Conservation (phyloP, 2,797 vertebrate genomes). For the Falco biarmicus region DNA sequence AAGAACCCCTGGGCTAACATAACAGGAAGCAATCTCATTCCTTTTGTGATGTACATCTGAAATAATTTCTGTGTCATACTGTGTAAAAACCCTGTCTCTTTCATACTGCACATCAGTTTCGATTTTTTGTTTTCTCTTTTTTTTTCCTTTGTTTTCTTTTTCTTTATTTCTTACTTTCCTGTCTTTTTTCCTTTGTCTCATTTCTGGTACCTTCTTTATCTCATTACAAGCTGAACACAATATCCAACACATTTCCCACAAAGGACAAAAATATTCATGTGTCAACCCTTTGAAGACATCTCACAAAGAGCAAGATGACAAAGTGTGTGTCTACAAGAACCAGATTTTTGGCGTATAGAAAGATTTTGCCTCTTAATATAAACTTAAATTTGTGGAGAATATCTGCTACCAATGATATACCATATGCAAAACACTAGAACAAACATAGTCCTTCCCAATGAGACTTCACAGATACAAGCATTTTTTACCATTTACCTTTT, state of each 20-base stretch:
- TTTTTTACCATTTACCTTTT: not conserved
- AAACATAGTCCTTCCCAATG: not conserved
- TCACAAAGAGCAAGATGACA: not conserved
- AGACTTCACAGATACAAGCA: not conserved
- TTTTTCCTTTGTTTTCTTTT: not conserved
- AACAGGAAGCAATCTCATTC: not conserved
- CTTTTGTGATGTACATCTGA: not conserved
- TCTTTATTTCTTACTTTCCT: not conserved
- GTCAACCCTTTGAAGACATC: not conserved
- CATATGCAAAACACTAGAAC: not conserved
- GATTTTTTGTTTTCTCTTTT: not conserved
- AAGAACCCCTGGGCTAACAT: too few species aligned
- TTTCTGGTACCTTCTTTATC: not conserved
- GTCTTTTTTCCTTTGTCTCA: not conserved
- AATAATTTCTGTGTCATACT: not conserved
- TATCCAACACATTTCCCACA: not conserved
- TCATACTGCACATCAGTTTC: not conserved
- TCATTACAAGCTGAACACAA: not conserved
- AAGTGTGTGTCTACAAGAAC: not conserved
- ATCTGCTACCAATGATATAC: fast-evolving
- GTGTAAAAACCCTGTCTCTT: not conserved
- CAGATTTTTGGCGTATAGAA: not conserved
- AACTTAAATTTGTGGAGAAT: not conserved
- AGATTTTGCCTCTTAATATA: not conserved
- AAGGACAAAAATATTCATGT: not conserved